A percentile compares a stretch with the other conserved stretches of the same genome.
Conservation (phyloP, 1,140 invertebrate species). For the Pogonognathellus flavescens region DNA sequence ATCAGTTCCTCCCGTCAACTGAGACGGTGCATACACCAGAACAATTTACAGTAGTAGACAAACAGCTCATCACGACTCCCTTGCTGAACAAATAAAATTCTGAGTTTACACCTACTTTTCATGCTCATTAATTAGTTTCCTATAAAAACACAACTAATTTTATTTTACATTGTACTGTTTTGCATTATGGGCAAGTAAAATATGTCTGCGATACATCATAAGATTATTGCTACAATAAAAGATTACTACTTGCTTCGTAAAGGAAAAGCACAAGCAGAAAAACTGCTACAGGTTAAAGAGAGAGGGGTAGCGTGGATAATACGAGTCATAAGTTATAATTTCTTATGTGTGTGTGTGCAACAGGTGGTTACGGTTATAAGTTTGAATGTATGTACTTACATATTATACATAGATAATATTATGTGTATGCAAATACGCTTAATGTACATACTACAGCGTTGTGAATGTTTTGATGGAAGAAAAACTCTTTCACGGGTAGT, state of each 20-base stretch:
- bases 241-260: background rate
- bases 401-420: background rate
- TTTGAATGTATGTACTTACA: background rate
- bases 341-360: background rate
- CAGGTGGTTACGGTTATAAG: background rate
- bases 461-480: no score
- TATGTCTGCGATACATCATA: background rate
- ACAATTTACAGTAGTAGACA: background rate
- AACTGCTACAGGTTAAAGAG: background rate
- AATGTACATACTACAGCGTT: no score
- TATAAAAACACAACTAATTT: constrained; percentile 36
- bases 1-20: constrained; percentile 42
- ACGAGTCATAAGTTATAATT: no score
- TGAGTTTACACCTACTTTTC: constrained; percentile 44
- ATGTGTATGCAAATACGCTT: background rate
- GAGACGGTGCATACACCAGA: background rate
- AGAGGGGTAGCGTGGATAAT: no score
- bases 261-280: background rate
- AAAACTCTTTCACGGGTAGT: no score
- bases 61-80: constrained; percentile 9
- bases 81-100: constrained; percentile 8
- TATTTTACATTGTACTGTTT: background rate
- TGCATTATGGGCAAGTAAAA: background rate
- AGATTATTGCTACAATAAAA: background rate
- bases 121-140: constrained; percentile 28